These are phyloP conservation scores for Sarcoramphus papa DNA, from an alignment of 2,797 vertebrate genomes.

Conservation along the genomic window DNA sequence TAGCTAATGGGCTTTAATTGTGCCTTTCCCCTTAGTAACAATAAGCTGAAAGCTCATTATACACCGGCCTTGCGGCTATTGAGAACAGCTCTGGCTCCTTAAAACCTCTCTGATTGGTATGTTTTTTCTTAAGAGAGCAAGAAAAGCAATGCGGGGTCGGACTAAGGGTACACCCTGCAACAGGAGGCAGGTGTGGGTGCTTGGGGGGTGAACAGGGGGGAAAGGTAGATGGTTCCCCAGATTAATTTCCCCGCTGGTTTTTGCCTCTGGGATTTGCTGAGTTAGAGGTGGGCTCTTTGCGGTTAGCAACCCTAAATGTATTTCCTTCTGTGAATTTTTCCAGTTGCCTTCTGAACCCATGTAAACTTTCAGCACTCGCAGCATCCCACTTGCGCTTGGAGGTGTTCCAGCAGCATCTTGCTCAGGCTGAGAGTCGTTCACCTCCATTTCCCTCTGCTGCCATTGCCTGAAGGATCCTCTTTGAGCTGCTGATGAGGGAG, in stretches of 20 bases:
- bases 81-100: background rate
- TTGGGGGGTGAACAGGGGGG: background rate
- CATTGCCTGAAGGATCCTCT: background rate
- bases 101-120: background rate
- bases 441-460: background rate
- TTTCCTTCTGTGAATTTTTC: background rate
- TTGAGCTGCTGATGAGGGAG: background rate
- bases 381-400: background rate
- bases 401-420: background rate
- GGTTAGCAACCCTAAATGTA: background rate
- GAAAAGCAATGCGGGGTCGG: background rate
- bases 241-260: background rate
- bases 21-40: background rate
- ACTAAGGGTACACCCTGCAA: background rate
- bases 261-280: background rate
- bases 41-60: constrained; percentile 36
- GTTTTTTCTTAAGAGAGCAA: background rate
- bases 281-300: background rate
- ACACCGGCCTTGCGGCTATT: background rate
- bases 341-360: background rate
- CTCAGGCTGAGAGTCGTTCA: background rate
- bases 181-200: background rate
- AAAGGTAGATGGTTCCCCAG: background rate
- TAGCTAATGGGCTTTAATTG: constrained; percentile 48
- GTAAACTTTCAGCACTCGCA: background rate